Percentiles rank a stretch among this genome's conserved stretches.
These are phyloP conservation scores for Eupithecia tripunctaria DNA, from an alignment of 2,888 invertebrate species.

Conservation along the genomic window DNA sequence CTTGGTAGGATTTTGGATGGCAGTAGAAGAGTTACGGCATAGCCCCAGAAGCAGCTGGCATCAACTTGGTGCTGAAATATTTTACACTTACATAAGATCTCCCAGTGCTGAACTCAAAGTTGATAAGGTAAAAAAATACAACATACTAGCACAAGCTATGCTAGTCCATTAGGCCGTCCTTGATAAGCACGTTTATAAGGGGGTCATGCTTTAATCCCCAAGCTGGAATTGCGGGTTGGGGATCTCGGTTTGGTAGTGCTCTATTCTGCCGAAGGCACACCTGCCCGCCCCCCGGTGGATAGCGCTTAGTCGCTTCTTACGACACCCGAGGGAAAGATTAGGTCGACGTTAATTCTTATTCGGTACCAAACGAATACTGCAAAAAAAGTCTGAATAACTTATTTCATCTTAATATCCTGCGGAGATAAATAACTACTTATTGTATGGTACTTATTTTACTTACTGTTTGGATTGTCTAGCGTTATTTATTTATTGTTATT, in stretches of 20 bases:
- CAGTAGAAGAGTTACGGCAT: conserved; percentile 92
- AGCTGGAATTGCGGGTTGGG: background rate
- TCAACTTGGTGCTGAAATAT: conserved; percentile 95
- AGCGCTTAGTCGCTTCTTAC: background rate
- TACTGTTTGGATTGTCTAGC: no score
- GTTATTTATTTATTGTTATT: background rate
- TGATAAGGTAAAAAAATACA: conserved; percentile 84
- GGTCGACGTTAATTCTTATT: background rate
- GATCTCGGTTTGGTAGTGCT: background rate
- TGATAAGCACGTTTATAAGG: background rate
- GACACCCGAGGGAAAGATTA: background rate
- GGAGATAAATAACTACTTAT: no score
- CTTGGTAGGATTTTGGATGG: conserved; percentile 93
- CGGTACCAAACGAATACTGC: background rate
- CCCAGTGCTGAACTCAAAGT: conserved; percentile 92
- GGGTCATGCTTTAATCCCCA: background rate
- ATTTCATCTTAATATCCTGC: background rate
- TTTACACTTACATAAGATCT: conserved; percentile 93
- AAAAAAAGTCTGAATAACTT: background rate
- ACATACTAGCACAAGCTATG: background rate
- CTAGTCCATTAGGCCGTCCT: background rate
- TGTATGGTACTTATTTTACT: no score
- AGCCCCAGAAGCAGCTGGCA: conserved; percentile 92
- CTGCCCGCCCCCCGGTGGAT: background rate
- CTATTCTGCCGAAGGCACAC: background rate